phyloP scores from a whole-genome alignment of 2,113 vertebrate species.

The Myotis lucifugus region DNA sequence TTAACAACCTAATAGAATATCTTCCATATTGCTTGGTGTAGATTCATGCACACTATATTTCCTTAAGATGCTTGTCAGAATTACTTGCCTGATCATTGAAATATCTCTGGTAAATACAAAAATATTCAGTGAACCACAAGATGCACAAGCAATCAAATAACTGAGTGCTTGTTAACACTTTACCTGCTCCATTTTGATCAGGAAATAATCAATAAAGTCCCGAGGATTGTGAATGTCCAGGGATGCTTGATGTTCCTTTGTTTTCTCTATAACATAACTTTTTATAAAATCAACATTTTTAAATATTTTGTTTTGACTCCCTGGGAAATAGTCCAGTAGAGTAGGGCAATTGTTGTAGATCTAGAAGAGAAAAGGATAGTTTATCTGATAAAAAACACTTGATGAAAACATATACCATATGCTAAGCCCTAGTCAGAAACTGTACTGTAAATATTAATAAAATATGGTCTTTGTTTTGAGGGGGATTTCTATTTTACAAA shows the following conservation, averaged over 20 bases:
- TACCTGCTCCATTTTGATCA: slow-evolving; percentile 85
- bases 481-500: not conserved
- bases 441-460: not conserved
- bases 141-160: slow-evolving; percentile 65
- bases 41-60: not conserved
- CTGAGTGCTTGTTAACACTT: not conserved
- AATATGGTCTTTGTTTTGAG: not conserved
- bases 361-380: slow-evolving; percentile 69
- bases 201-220: slow-evolving; percentile 89
- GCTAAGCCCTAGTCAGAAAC: not conserved
- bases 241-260: slow-evolving; percentile 83
- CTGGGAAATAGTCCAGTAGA: slow-evolving; percentile 84
- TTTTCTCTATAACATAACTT: slow-evolving; percentile 80
- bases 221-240: slow-evolving; percentile 80
- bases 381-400: not conserved
- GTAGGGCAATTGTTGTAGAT: slow-evolving; percentile 87
- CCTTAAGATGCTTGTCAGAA: not conserved
- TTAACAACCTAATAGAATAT: not conserved
- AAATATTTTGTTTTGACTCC: slow-evolving; percentile 74
- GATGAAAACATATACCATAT: not conserved
- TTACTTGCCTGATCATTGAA: not conserved
- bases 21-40: not conserved
- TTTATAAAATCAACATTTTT: not conserved
- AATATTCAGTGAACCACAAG: not conserved
- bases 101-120: not conserved